Evolutionary conservation across 2,888 invertebrate species (phyloP), one percentile per base, ranked within the genome.

Genomic region (Monopis laevigella): DNA sequence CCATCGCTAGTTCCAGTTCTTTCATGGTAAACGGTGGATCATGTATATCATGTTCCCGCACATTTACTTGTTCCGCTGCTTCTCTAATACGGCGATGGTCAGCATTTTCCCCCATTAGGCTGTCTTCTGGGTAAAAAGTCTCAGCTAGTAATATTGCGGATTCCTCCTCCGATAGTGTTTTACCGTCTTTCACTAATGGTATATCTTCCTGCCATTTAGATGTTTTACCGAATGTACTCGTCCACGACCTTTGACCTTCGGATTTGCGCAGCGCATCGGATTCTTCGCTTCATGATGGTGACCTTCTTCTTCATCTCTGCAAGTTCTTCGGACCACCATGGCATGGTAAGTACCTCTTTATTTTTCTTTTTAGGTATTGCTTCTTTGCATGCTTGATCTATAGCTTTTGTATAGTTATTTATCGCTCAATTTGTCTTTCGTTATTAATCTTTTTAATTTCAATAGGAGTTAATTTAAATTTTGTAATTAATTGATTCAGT

Each of bases 41-140:
- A 30, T n/a, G 2, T 6, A 17, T 39, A 40, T 17, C 18, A 11
- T 40, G 28, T 2, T 7, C 27, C 6, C 8, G 5, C 1, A 2
- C 14, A 2, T 40, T 41, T 8, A 41, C 34, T 14, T 2, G 3
- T 13, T 36, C 27, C 3, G 45, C 48, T 10, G n/a, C 2, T 2
- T 16, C 11, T 21, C 46, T 39, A 7, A 24, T 40, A 10, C 14
- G 18, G 1, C 24, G 16, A 14, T 46, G 48, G 2, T 35, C 13
- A 1, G 10, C 28, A 14, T 38, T 42, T n/a, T 48, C 48, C 3
- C 3, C 13, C 2, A 2, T 26, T 7, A 10, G 3, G 3, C 3
- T 4, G 18, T 48, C 48, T 2, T 21, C 17, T 2, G 48, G 48
- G 19, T 41, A 46, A 11, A 43, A 44, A 1, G 42, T 45, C 6